Percentiles rank a stretch among this genome's conserved stretches.
Evolutionary conservation across 1,140 invertebrate species (phyloP).

Genomic region (Euglossa dilemma): DNA sequence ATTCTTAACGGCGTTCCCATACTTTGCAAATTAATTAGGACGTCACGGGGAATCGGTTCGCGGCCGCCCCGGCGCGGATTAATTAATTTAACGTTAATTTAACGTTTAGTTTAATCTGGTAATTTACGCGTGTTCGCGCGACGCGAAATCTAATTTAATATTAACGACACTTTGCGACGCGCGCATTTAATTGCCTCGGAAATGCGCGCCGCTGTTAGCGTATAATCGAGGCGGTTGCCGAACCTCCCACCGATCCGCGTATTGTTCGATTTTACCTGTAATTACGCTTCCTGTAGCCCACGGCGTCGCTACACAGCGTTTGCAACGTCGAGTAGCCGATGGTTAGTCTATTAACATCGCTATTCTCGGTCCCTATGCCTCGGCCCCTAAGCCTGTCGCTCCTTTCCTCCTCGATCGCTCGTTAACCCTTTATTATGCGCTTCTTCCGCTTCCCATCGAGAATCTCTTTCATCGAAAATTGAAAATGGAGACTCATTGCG

Average conservation of each 20-base stretch:
- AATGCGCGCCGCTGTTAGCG: conserved; percentile 43
- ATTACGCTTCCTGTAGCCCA: conserved; percentile 31
- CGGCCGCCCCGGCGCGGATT: background rate
- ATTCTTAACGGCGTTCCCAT: background rate
- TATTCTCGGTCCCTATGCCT: background rate
- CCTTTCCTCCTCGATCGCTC: background rate
- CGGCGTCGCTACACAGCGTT: background rate
- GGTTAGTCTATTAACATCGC: conserved; percentile 33
- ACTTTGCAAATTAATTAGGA: conserved; percentile 31
- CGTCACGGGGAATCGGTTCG: conserved; percentile 3
- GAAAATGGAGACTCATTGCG: too few species aligned
- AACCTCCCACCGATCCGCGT: conserved; percentile 32
- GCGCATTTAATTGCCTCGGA: conserved; percentile 48
- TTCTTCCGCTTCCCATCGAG: too few species aligned
- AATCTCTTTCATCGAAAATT: too few species aligned
- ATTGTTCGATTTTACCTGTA: conserved; percentile 46
- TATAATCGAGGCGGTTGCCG: conserved; percentile 42
- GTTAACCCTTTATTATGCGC: too few species aligned
- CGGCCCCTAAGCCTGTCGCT: background rate
- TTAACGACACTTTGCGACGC: conserved; percentile 51
- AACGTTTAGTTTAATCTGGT: conserved; percentile 42
- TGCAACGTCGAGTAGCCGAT: conserved; percentile 18
- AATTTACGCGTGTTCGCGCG: conserved; percentile 46
- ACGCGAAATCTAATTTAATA: conserved; percentile 50
- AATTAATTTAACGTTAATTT: conserved; percentile 55